Percentiles rank a stretch among this genome's conserved stretches.
Conservation (phyloP, 2,797 vertebrate species). For the Onychomys leucogaster region DNA sequence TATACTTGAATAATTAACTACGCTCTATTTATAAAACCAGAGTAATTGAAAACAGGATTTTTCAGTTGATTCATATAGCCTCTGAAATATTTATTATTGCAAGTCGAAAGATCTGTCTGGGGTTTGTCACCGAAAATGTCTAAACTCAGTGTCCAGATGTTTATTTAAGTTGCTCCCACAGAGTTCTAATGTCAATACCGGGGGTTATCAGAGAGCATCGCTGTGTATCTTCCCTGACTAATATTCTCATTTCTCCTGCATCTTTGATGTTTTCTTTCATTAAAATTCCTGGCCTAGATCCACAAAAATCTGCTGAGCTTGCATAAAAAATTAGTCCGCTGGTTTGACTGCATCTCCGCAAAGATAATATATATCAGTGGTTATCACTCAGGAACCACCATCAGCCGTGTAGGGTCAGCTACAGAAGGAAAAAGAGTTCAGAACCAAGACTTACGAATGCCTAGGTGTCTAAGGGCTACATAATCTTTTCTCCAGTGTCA, state of each 20-base stretch:
- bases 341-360: slow-evolving; percentile 83
- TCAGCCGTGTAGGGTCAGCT: slow-evolving; percentile 74
- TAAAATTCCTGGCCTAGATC: slow-evolving; percentile 90
- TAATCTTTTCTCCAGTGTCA: background rate
- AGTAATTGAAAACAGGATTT: slow-evolving; percentile 97
- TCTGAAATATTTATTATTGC: slow-evolving; percentile 96
- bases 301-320: slow-evolving; percentile 87
- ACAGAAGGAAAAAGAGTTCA: slow-evolving; percentile 69
- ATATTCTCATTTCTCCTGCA: slow-evolving; percentile 91
- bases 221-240: slow-evolving; percentile 91
- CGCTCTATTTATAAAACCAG: slow-evolving; percentile 93
- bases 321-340: slow-evolving; percentile 85
- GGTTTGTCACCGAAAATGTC: slow-evolving; percentile 94
- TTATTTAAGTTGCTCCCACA: slow-evolving; percentile 93
- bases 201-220: slow-evolving; percentile 98
- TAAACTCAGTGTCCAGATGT: slow-evolving; percentile 95
- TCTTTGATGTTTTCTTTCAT: slow-evolving; percentile 93
- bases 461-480: slow-evolving; percentile 44
- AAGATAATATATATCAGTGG: slow-evolving; percentile 87
- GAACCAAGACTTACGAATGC: slow-evolving; percentile 71
- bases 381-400: slow-evolving; percentile 81
- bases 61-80: slow-evolving; percentile 94
- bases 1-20: slow-evolving; percentile 96
- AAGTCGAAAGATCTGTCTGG: slow-evolving; percentile 93
- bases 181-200: slow-evolving; percentile 93